These are phyloP conservation scores for Sturnira hondurensis DNA, from an alignment of 2,113 vertebrate genomes.

Conservation along the genomic window DNA sequence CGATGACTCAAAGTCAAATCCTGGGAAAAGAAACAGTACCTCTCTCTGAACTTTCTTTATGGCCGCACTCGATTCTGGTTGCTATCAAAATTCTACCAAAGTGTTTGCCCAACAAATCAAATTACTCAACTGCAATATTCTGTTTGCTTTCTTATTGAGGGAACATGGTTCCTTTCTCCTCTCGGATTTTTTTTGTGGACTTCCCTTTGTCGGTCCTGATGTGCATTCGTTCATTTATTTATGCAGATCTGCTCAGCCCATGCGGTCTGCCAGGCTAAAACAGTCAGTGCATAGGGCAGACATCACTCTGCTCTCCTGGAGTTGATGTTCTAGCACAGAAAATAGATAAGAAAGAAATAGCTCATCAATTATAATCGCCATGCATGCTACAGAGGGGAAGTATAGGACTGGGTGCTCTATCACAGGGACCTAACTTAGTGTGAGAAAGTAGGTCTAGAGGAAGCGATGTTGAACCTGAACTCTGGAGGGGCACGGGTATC, in stretches of 20 bases:
- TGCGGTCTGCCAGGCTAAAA: background rate
- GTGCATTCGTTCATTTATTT: background rate
- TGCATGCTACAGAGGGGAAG: background rate
- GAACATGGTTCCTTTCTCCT: background rate
- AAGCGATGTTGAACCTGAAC: background rate
- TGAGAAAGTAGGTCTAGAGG: background rate
- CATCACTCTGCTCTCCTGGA: background rate
- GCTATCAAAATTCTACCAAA: slow-evolving; percentile 20
- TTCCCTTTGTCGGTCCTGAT: background rate
- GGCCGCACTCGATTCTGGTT: slow-evolving; percentile 32
- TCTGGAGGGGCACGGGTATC: background rate
- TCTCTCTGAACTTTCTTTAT: slow-evolving; percentile 48
- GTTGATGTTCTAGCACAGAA: background rate
- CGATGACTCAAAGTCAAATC: slow-evolving; percentile 8
- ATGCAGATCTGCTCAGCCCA: background rate
- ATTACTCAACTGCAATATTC: background rate
- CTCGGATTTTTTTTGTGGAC: background rate
- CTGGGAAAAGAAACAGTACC: background rate
- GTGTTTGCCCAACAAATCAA: slow-evolving; percentile 33
- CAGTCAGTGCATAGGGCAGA: background rate
- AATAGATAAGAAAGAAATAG: background rate
- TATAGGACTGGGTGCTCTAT: background rate
- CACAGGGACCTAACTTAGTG: background rate
- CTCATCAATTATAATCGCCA: background rate
- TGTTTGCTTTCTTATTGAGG: background rate